Evolutionary conservation across 2,113 vertebrate species (phyloP).

Genomic region (Onychostruthus taczanowskii): DNA sequence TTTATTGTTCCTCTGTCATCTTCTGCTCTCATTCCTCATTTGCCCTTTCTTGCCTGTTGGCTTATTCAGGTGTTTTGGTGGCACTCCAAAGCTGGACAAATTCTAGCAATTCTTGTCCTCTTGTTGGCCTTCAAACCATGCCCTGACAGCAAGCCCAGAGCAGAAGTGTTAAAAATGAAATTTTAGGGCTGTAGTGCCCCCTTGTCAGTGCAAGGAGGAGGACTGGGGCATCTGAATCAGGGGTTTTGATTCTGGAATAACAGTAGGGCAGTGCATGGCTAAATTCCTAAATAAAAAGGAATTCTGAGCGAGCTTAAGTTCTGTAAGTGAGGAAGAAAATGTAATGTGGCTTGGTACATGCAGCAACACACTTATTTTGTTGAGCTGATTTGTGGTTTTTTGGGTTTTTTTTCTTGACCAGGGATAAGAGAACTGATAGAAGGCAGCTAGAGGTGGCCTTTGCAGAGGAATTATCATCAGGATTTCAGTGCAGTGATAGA

Average conservation of each 20-base stretch:
- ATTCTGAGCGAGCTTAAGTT: not conserved
- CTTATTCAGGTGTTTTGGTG: not conserved
- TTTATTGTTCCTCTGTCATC: not conserved
- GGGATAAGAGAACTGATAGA: not conserved
- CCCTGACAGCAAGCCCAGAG: not conserved
- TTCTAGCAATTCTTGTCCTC: not conserved
- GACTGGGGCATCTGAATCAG: not conserved
- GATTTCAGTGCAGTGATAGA: not conserved
- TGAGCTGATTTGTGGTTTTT: not conserved
- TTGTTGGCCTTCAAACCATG: not conserved
- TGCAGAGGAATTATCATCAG: not conserved
- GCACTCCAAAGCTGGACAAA: not conserved
- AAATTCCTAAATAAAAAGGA: not conserved
- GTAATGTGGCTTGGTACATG: not conserved
- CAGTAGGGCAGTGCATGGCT: not conserved
- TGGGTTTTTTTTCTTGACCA: not conserved
- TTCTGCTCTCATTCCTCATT: not conserved
- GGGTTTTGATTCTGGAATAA: not conserved
- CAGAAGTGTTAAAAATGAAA: not conserved
- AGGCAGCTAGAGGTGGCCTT: not conserved
- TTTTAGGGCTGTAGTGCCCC: not conserved
- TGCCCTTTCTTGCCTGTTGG: not conserved
- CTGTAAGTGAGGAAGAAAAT: rapidly evolving
- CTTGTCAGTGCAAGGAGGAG: not conserved
- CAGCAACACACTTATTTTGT: not conserved